A percentile compares a stretch with the other conserved stretches of the same genome.
phyloP scores from a whole-genome alignment of 2,888 invertebrate genomes.

The Dryadula phaetusa region DNA sequence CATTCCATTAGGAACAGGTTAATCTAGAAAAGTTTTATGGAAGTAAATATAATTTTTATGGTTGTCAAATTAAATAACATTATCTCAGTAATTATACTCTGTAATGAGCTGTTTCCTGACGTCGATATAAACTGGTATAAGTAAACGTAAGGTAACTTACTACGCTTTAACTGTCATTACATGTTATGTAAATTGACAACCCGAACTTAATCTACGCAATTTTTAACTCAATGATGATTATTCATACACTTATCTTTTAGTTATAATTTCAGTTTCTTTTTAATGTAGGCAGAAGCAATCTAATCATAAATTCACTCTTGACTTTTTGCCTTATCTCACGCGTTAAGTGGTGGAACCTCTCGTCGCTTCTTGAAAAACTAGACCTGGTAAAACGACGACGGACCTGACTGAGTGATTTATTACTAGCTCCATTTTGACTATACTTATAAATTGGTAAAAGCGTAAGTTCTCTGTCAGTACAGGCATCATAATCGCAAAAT shows the following conservation, averaged over 20 bases:
- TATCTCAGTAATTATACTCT: constrained; percentile 27
- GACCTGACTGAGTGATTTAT: too few species aligned
- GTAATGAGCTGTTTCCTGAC: constrained; percentile 30
- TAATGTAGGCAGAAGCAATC: too few species aligned
- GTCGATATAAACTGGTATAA: constrained; percentile 36
- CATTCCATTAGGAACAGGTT: not conserved
- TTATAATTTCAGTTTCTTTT: not conserved
- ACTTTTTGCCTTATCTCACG: too few species aligned
- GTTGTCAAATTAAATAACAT: constrained; percentile 36
- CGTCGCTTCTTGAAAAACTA: too few species aligned
- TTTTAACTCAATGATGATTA: not conserved
- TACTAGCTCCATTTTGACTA: too few species aligned
- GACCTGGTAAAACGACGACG: not conserved
- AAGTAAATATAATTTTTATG: constrained; percentile 6
- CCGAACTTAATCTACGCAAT: not conserved
- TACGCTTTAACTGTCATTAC: constrained; percentile 26
- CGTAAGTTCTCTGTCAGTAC: too few species aligned
- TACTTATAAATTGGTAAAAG: too few species aligned
- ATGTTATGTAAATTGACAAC: constrained; percentile 14
- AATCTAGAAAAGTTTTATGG: not conserved
- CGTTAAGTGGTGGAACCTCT: too few species aligned
- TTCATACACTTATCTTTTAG: not conserved
- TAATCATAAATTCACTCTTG: too few species aligned
- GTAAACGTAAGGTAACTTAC: constrained; percentile 30
- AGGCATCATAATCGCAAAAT: too few species aligned